A percentile compares a stretch with the other conserved stretches of the same genome.
Evolutionary conservation across 2,888 invertebrate species (phyloP).

Genomic region (Caenorhabditis zanzibari): DNA sequence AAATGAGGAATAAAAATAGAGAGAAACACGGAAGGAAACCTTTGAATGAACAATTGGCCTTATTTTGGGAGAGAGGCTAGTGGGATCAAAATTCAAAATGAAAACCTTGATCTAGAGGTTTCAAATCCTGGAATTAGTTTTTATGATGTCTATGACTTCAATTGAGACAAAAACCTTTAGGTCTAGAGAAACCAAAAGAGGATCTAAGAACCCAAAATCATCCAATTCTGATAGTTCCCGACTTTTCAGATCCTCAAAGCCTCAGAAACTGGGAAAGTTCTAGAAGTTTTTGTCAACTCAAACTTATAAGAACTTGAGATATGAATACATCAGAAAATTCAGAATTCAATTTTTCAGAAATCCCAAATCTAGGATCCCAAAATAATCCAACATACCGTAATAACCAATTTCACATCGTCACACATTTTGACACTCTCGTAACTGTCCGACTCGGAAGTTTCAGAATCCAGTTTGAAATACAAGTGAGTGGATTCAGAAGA

Average conservation of each 20-base stretch:
- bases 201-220: no score
- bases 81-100: background rate
- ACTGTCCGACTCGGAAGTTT: constrained; percentile 7
- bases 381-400: constrained; percentile 47
- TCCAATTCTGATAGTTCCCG: no score
- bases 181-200: no score
- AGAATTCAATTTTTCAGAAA: no score
- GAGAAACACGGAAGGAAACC: constrained; percentile 12
- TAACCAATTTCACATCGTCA: constrained; percentile 56
- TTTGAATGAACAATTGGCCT: constrained; percentile 14
- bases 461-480: background rate
- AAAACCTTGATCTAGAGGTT: background rate
- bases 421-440: constrained; percentile 37
- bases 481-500: background rate
- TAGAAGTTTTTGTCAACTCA: no score
- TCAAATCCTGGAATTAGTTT: no score
- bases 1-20: background rate
- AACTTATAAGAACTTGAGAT: no score
- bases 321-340: no score
- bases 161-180: no score
- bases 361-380: background rate
- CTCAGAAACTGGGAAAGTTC: no score
- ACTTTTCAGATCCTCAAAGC: no score
- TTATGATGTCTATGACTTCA: no score
- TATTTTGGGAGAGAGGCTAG: background rate